Conservation (phyloP, 2,797 vertebrate species). For the Betta splendens region DNA sequence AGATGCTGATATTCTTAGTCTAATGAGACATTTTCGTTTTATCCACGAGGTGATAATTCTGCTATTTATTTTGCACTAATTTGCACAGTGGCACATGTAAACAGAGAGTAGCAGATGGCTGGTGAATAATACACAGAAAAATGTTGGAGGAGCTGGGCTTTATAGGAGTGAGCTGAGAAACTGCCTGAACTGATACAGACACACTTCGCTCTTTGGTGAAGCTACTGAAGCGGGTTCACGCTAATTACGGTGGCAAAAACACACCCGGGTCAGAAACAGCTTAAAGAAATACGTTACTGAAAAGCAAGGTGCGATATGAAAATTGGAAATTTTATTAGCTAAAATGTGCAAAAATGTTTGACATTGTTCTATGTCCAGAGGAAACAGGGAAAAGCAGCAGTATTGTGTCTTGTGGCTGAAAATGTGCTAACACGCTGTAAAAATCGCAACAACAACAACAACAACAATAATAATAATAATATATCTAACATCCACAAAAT, state of each 20-base stretch:
- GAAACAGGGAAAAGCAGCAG: too few relatives aligned
- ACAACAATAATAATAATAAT: too few relatives aligned
- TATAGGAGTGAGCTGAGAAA: constrained; percentile 8
- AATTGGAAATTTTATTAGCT: too few relatives aligned
- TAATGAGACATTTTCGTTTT: constrained; percentile 43
- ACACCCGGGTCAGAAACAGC: background rate
- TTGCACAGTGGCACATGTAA: constrained; percentile 31
- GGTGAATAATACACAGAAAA: constrained; percentile 26
- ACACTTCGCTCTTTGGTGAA: background rate
- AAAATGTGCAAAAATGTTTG: too few relatives aligned
- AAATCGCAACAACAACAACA: too few relatives aligned
- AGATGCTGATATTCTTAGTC: constrained; percentile 13
- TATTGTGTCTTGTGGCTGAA: too few relatives aligned
- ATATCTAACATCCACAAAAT: constrained; percentile 22
- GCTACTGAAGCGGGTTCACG: constrained; percentile 18
- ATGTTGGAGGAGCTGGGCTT: constrained; percentile 24
- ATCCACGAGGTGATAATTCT: constrained; percentile 14
- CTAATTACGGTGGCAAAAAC: constrained; percentile 10
- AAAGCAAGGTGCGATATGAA: too few relatives aligned
- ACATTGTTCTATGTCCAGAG: too few relatives aligned
- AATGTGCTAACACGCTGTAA: too few relatives aligned
- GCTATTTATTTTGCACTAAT: constrained; percentile 40
- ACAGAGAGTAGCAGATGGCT: constrained; percentile 39
- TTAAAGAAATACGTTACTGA: too few relatives aligned
- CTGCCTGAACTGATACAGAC: constrained; percentile 17